Evolutionary conservation across 1,140 invertebrate genomes (phyloP).

Genomic region (Streblospio benedicti): DNA sequence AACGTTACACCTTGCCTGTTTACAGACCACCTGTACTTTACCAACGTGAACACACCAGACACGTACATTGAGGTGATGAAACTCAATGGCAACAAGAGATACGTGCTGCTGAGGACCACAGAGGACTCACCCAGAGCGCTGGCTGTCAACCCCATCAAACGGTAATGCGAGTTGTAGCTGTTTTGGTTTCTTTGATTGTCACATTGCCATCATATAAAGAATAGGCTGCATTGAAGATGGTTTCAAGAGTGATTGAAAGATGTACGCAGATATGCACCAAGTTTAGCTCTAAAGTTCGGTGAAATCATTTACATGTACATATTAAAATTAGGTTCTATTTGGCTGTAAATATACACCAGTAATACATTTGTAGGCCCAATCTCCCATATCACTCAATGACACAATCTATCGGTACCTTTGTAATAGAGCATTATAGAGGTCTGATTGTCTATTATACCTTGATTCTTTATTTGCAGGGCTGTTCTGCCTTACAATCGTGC

Average conservation of each 20-base stretch:
- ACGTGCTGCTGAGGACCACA: constrained; percentile 83
- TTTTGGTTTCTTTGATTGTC: too few species aligned
- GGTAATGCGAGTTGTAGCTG: too few species aligned
- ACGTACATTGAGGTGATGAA: constrained; percentile 92
- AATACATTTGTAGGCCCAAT: too few species aligned
- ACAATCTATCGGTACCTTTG: too few species aligned
- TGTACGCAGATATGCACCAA: neutral
- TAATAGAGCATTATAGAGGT: too few species aligned
- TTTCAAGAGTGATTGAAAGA: neutral
- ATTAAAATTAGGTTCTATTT: too few species aligned
- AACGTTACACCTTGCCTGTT: constrained; percentile 10
- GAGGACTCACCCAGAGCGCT: constrained; percentile 87
- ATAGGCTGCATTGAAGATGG: neutral
- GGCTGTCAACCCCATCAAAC: constrained; percentile 91
- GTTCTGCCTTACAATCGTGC: too few species aligned
- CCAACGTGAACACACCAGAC: constrained; percentile 93
- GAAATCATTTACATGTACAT: neutral
- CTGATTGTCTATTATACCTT: too few species aligned
- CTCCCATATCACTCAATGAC: too few species aligned
- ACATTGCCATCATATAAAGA: too few species aligned
- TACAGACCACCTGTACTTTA: constrained; percentile 84
- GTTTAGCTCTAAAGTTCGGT: neutral
- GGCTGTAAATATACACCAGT: neutral
- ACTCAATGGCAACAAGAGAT: constrained; percentile 80
- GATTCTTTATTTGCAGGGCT: too few species aligned